Evolutionary conservation across 2,888 invertebrate genomes (phyloP).

Genomic region (Andrena fulva): DNA sequence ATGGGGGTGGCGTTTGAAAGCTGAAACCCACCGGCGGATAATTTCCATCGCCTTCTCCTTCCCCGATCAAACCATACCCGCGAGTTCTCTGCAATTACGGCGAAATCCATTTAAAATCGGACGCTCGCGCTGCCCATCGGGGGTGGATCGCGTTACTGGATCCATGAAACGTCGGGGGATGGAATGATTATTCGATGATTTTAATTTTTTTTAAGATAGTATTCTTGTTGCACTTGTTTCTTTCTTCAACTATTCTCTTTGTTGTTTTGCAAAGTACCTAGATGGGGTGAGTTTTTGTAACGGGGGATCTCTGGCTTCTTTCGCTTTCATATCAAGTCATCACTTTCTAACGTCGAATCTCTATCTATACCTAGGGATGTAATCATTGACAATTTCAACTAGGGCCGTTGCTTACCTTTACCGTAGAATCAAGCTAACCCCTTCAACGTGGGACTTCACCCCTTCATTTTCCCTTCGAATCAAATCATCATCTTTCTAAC

Average conservation of each 20-base stretch:
- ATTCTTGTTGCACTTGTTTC: not conserved
- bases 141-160: conserved; percentile 22
- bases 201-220: not conserved
- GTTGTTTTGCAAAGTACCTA: too few relatives aligned
- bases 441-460: too few relatives aligned
- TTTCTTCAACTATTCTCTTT: not conserved
- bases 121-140: not conserved
- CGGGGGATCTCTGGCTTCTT: too few relatives aligned
- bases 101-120: conserved; percentile 58
- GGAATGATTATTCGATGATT: conserved; percentile 22
- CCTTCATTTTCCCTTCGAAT: too few relatives aligned
- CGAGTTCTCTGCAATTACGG: conserved; percentile 52
- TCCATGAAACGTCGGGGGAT: conserved; percentile 8
- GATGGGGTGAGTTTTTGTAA: too few relatives aligned
- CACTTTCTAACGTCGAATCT: too few relatives aligned
- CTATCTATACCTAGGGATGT: too few relatives aligned
- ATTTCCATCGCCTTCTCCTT: conserved; percentile 57
- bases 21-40: conserved; percentile 23
- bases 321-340: too few relatives aligned
- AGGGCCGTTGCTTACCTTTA: too few relatives aligned
- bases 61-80: conserved; percentile 53
- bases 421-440: too few relatives aligned
- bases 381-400: too few relatives aligned
- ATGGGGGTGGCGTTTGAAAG: conserved; percentile 26
- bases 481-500: too few relatives aligned